Evolutionary conservation across 2,888 invertebrate species (phyloP).

Genomic region (Lochmaea crataegi): DNA sequence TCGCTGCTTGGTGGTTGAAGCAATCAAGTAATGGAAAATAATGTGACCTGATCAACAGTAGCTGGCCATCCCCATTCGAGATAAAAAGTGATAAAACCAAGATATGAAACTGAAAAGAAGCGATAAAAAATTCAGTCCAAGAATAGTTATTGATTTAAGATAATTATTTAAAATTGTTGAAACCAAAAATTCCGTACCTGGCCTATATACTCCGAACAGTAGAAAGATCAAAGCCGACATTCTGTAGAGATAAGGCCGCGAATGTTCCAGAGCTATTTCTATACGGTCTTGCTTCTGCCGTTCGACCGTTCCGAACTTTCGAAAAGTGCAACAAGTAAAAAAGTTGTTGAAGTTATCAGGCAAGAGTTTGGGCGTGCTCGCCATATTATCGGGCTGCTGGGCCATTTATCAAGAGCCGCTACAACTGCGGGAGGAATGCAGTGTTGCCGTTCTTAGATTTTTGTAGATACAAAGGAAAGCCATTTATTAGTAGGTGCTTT

Average conservation of each 20-base stretch:
- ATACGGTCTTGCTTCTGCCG: conserved; percentile 6
- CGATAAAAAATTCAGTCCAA: too few relatives aligned
- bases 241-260: conserved; percentile 15
- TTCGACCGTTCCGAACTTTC: conserved; percentile 34
- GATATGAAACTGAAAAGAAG: too few relatives aligned
- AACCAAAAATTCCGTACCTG: neutral
- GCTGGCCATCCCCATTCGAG: too few relatives aligned
- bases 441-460: conserved; percentile 29
- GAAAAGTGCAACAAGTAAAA: conserved; percentile 47
- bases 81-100: too few relatives aligned
- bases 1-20: too few relatives aligned
- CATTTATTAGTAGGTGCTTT: neutral
- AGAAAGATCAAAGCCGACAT: conserved; percentile 36
- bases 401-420: conserved; percentile 42
- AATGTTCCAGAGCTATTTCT: conserved; percentile 14
- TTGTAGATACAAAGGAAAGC: conserved; percentile 2
- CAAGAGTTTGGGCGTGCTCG: conserved; percentile 37
- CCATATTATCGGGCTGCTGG: conserved; percentile 40
- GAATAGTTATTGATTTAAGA: neutral
- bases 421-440: conserved; percentile 17
- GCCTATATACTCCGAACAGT: conserved; percentile 13
- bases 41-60: too few relatives aligned
- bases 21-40: too few relatives aligned
- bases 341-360: conserved; percentile 44
- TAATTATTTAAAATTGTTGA: neutral